Evolutionary conservation across 2,888 invertebrate genomes (phyloP).

Genomic region (Merodon equestris): DNA sequence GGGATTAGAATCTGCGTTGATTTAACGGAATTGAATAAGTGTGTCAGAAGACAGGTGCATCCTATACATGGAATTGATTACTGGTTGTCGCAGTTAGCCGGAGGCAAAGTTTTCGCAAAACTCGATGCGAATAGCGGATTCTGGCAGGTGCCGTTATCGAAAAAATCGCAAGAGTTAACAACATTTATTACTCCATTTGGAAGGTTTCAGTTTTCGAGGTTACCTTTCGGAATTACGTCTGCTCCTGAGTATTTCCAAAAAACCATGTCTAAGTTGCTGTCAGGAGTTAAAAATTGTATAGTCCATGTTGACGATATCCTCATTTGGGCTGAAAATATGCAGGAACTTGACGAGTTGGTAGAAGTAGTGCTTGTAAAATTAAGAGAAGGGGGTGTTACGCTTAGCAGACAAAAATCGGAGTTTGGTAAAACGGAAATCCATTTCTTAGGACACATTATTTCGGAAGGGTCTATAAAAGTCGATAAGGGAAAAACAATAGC

Average conservation of each 20-base stretch:
- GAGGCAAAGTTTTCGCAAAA: too few species aligned
- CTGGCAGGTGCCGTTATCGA: slow-evolving; percentile 14
- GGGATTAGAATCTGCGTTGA: slow-evolving; percentile 22
- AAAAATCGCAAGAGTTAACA: slow-evolving; percentile 8
- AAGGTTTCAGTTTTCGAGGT: too few species aligned
- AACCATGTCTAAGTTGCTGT: neutral
- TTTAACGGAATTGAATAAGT: slow-evolving; percentile 3
- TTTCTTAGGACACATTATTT: slow-evolving; percentile 12
- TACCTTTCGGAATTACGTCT: too few species aligned
- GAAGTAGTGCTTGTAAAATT: slow-evolving; percentile 2
- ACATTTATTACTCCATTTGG: too few species aligned
- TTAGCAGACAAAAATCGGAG: neutral
- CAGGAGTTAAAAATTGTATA: slow-evolving; percentile 1
- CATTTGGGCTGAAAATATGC: slow-evolving; percentile 3
- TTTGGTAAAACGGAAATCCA: slow-evolving; percentile 1
- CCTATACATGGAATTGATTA: slow-evolving; percentile 15
- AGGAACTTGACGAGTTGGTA: slow-evolving; percentile 12
- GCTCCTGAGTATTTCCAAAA: slow-evolving; percentile 3
- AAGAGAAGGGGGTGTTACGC: slow-evolving; percentile 3
- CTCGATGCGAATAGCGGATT: too few species aligned
- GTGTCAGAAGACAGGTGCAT: slow-evolving; percentile 9
- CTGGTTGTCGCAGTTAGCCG: slow-evolving; percentile 32
- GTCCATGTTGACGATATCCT: slow-evolving; percentile 5
- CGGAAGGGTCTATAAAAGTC: neutral
- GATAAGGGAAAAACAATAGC: neutral